Conservation (phyloP, 2,797 vertebrate species). For the Okamejei kenojei region DNA sequence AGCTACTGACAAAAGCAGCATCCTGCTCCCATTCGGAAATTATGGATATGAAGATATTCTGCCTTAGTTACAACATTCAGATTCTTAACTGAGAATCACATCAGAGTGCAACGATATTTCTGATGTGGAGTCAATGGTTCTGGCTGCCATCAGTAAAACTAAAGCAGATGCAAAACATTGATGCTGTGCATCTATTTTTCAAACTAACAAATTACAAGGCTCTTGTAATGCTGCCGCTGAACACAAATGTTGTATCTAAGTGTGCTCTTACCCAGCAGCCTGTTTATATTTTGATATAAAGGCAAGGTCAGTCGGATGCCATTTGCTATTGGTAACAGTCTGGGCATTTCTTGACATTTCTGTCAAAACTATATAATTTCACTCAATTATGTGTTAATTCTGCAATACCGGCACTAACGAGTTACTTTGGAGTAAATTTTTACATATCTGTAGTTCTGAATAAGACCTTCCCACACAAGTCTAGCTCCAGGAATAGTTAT, state of each 20-base stretch:
- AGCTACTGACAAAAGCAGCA: not conserved
- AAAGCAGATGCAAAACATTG: not conserved
- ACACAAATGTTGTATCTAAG: not conserved
- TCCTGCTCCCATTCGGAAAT: not conserved
- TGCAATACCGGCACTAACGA: not conserved
- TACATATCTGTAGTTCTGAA: not conserved
- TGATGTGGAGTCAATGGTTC: not conserved
- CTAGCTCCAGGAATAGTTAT: not conserved
- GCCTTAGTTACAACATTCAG: not conserved
- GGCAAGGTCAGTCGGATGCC: not conserved
- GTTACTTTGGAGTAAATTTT: not conserved
- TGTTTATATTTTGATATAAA: not conserved
- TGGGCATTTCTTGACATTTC: not conserved
- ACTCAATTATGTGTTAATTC: not conserved
- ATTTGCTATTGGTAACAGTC: not conserved
- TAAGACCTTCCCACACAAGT: not conserved
- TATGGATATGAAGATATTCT: not conserved
- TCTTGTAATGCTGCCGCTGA: not conserved
- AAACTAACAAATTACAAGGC: not conserved
- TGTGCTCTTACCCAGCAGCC: not conserved
- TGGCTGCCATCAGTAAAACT: not conserved
- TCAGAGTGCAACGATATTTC: not conserved
- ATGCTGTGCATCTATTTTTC: not conserved
- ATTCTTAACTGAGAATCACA: not conserved
- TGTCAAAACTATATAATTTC: not conserved